A percentile compares a stretch with the other conserved stretches of the same genome.
phyloP scores from a whole-genome alignment of 1,140 invertebrate genomes.

The honey bee (Apis mellifera) region Amel_HAv3.1 CM009932.2:8802501-8803000 shows the following conservation, averaged over 20 bases:
- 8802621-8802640: conserved; percentile 40
- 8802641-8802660: too few relatives aligned
- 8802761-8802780: conserved; percentile 73
- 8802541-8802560: conserved; percentile 24
- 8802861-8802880: conserved; percentile 4
- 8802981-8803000: neutral
- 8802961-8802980: neutral
- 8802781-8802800: conserved; percentile 66
- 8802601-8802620: conserved; percentile 23
- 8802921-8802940: neutral
- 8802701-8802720: conserved; percentile 38
- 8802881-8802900: conserved; percentile 25
- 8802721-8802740: conserved; percentile 15
- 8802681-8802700: conserved; percentile 71
- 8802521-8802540: too few relatives aligned
- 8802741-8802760: conserved; percentile 51
- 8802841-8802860: neutral
- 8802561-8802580: neutral
- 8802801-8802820: conserved; percentile 57
- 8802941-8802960: too few relatives aligned
- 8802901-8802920: neutral
- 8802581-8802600: conserved; percentile 21
- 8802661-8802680: conserved; percentile 54
- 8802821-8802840: conserved; percentile 26
- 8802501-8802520: neutral